Conservation (phyloP, 64 coral and sea anemone species). For the Acropora yongei region DNA sequence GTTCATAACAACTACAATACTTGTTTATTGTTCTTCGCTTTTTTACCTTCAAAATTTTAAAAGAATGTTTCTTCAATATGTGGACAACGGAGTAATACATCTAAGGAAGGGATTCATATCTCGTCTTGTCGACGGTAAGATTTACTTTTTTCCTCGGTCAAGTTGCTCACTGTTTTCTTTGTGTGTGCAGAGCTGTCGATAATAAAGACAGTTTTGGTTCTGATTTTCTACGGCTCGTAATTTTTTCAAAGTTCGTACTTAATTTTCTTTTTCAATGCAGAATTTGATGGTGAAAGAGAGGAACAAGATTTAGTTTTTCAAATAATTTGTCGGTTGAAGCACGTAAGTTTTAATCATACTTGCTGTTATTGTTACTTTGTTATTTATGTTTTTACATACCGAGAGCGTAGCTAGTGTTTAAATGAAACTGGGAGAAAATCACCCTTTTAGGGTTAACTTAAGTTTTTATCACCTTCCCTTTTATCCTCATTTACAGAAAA, state of each 20-base stretch:
- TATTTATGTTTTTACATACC: not conserved
- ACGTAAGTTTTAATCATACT: slow-evolving; percentile 13
- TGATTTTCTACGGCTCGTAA: not conserved
- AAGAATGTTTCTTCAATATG: slow-evolving; percentile 63
- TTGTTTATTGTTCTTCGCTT: not conserved
- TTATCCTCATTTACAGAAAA: no score
- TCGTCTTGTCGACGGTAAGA: slow-evolving; percentile 68
- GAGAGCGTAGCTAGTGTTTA: not conserved
- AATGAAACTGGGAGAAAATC: no score
- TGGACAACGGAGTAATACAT: slow-evolving; percentile 65
- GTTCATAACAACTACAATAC: not conserved
- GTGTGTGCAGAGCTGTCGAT: no score
- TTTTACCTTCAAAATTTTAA: not conserved
- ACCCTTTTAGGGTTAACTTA: no score
- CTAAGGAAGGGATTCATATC: slow-evolving; percentile 53
- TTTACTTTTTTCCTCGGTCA: not conserved
- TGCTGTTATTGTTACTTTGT: not conserved
- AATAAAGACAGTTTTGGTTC: no score
- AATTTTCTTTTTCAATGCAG: not conserved
- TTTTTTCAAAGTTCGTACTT: no score
- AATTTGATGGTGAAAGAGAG: slow-evolving; percentile 52
- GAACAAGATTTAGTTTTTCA: slow-evolving; percentile 60
- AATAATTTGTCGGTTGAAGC: slow-evolving; percentile 63
- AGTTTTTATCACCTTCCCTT: no score
- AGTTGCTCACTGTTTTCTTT: no score